phyloP scores from a whole-genome alignment of 1,140 invertebrate genomes.

The Ips nitidus region DNA sequence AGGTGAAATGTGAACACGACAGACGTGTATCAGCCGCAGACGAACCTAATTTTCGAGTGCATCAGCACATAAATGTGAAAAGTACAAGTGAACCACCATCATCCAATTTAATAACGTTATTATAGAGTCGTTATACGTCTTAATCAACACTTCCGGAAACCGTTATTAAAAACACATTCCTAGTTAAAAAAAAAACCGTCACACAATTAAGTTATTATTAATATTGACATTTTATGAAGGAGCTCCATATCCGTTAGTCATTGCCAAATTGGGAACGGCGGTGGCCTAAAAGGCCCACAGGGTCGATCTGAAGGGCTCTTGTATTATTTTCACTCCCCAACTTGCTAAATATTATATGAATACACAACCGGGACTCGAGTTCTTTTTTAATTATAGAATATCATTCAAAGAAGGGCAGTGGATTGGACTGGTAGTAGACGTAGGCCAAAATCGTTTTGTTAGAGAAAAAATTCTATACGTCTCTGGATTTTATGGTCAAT shows the following conservation, averaged over 20 bases:
- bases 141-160: constrained; percentile 5
- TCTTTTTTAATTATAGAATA: constrained; percentile 31
- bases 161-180: constrained; percentile 10
- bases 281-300: constrained; percentile 28
- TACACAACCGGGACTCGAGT: constrained; percentile 25
- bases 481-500: too few species aligned
- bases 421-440: not conserved
- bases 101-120: too few species aligned
- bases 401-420: constrained; percentile 25
- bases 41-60: constrained; percentile 9
- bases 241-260: constrained; percentile 22
- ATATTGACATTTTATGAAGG: constrained; percentile 24
- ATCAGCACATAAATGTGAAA: too few species aligned
- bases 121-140: too few species aligned
- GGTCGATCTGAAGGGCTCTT: constrained; percentile 17
- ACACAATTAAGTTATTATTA: constrained; percentile 29
- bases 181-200: constrained; percentile 14
- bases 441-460: not conserved
- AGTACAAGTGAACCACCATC: too few species aligned
- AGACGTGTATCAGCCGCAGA: constrained; percentile 26
- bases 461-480: too few species aligned
- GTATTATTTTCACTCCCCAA: constrained; percentile 20
- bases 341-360: constrained; percentile 33
- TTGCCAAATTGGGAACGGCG: constrained; percentile 21
- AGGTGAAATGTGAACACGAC: constrained; percentile 19